These are phyloP conservation scores for Patella ulyssiponensis DNA, from an alignment of 2,888 invertebrate genomes.

Conservation along the genomic window DNA sequence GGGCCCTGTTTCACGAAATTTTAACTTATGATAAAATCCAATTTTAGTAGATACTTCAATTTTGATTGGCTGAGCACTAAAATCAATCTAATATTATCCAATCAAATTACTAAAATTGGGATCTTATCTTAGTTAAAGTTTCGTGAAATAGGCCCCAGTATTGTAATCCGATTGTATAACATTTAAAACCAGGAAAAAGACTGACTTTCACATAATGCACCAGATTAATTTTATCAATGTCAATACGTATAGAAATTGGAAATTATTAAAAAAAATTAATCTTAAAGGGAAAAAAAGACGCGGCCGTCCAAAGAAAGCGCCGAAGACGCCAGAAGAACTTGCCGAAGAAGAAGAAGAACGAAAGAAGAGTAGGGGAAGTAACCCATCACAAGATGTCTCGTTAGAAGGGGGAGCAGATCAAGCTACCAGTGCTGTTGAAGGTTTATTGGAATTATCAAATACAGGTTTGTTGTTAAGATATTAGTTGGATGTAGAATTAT, in stretches of 20 bases:
- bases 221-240: no score
- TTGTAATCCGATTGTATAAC: no score
- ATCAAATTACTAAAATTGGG: no score
- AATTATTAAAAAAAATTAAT: constrained; percentile 1
- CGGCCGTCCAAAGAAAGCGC: constrained; percentile 57
- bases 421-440: constrained; percentile 63
- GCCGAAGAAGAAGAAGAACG: constrained; percentile 25
- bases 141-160: no score
- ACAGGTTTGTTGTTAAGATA: constrained; percentile 49
- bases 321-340: constrained; percentile 18
- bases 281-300: constrained; percentile 51
- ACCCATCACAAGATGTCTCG: constrained; percentile 4
- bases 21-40: no score
- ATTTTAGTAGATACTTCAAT: no score
- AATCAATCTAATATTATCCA: no score
- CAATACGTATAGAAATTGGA: not conserved
- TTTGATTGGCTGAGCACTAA: no score
- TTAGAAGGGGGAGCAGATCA: constrained; percentile 10
- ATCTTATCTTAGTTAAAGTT: no score
- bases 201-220: no score
- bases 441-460: constrained; percentile 69
- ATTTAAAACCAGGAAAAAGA: no score
- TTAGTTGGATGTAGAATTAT: not conserved
- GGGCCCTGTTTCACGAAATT: no score
- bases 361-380: not conserved